Evolutionary conservation across 2,888 invertebrate species (phyloP), one percentile per base, ranked within the genome.

Genomic region (Macrophya alboannulata): DNA sequence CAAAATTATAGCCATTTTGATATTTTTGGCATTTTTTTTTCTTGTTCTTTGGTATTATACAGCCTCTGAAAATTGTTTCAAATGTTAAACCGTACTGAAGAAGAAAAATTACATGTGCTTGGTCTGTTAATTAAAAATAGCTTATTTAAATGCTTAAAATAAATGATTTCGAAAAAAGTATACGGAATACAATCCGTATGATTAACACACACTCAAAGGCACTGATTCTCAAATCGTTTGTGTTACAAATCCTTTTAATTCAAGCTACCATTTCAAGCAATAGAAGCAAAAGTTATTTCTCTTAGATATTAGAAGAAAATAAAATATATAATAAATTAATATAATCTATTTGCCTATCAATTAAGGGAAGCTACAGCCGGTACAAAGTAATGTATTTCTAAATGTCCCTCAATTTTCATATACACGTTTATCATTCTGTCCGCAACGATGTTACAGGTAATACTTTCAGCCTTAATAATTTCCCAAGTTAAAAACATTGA

Each of bases 371-470:
- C 94, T 88, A 97, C 95, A 40, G 97, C 97, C 87, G 96, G 97
- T 88, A 98, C 95, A 93, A 97, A 97, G 92, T 97, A 98, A 93
- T 98, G 97, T 86, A 98, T 94, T 21, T 96, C 96, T 10, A 98
- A 95, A 92, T 97, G 96, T 84, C 96, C 96, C 86, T 97, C 96
- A 31, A 97, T 95, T 88, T 96, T 95, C 87, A 98, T 94, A 89
- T 96, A 95, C 90, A 98, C 93, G 91, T 97, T 97, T 0, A 98
- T 96, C 90, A 97, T 95, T 91, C 95, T 95, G 87, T 96, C 96
- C 87, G 97, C 95, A 40, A 97, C 95, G 86, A 98, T 96, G 91
- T 97, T 97, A 91, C 98, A 98, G 40, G 96, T 94, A 0, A 97
- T 96, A 89, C 95, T 95, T 77, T 95, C 95, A 71, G 97, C 97